Base-by-base conservation (phyloP, 2,888 invertebrate species). In the Helleia helle region DNA sequence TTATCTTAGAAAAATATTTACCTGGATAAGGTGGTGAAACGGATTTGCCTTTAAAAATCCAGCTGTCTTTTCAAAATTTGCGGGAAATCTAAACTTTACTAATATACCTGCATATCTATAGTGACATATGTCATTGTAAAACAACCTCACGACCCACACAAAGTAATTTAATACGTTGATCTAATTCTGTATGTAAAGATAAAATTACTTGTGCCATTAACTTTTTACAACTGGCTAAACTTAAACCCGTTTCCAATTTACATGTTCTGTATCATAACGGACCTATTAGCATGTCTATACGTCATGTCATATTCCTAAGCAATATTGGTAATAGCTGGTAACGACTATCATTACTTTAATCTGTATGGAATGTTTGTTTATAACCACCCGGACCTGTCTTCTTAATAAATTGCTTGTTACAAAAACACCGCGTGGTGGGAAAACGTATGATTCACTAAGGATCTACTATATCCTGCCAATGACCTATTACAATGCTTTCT, bases 381-480 rank as follows among this genome's bases (percentile, higher is more conserved):
- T 34, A 18, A 34, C 34, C 8, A 34, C 34, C 34, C 34, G 34
- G 34, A 34, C 34, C 22, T 34, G 3, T n/a, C n/a, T 15, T 14
- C 30, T 13, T 29, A 29, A 29, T 29, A 17, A 17, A 41, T 30
- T 5, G 38, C 28, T 42, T 38, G 29, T 38, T 27, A 6, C 36
- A 42, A 28, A 36, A 17, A 40, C 28, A n/a, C n/a, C n/a, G n/a
- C n/a, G 39, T 13, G 13, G 22, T 44, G 47, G 47, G 36, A 47
- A 52, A 49, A 38, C 49, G 42, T 36, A 44, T 65, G 62, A 62
- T 41, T 63, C 61, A 65, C 52, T 45, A 41, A 55, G 61, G 61
- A 63, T 68, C 61, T 59, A 46, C 43, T 40, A 49, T 58, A 70
- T 79, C 71, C 77, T 74, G 79, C 68, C 79, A 79, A 75, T 71